These are phyloP conservation scores for Coelinius sp. DNA, from an alignment of 2,888 invertebrate genomes.

Conservation along the genomic window DNA sequence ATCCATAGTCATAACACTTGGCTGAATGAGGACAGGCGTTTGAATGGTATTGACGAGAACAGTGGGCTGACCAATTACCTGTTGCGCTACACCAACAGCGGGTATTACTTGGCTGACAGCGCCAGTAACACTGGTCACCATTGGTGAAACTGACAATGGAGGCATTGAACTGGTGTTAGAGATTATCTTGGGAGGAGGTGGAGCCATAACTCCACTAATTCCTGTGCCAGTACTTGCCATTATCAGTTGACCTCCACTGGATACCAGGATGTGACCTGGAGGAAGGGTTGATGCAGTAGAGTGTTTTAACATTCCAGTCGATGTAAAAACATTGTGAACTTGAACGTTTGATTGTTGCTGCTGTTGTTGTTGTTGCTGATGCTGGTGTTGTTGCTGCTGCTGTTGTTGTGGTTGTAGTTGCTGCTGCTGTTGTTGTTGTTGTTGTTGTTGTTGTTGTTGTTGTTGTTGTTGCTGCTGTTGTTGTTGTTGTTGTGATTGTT, in stretches of 20 bases:
- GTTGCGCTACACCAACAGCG: constrained; percentile 76
- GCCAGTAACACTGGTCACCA: constrained; percentile 78
- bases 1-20: constrained; percentile 83
- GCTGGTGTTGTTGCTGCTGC: constrained; percentile 44
- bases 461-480: constrained; percentile 44
- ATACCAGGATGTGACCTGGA: constrained; percentile 82
- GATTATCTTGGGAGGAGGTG: constrained; percentile 74
- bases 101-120: constrained; percentile 79
- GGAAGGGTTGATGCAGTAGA: constrained; percentile 72
- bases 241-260: constrained; percentile 82
- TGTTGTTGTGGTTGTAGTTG: constrained; percentile 49
- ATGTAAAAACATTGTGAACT: constrained; percentile 66
- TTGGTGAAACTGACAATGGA: constrained; percentile 76
- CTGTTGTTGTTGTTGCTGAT: constrained; percentile 60
- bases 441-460: constrained; percentile 60
- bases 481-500: constrained; percentile 61
- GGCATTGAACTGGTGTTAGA: constrained; percentile 73
- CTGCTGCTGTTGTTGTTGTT: constrained; percentile 53
- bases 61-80: constrained; percentile 82
- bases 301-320: constrained; percentile 70
- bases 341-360: constrained; percentile 62
- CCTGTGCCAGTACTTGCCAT: constrained; percentile 75
- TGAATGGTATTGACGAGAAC: constrained; percentile 86
- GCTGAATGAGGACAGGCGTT: constrained; percentile 84
- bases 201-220: constrained; percentile 75